phyloP scores from a whole-genome alignment of 2,113 vertebrate genomes.

The Orientallactaga bullata region DNA sequence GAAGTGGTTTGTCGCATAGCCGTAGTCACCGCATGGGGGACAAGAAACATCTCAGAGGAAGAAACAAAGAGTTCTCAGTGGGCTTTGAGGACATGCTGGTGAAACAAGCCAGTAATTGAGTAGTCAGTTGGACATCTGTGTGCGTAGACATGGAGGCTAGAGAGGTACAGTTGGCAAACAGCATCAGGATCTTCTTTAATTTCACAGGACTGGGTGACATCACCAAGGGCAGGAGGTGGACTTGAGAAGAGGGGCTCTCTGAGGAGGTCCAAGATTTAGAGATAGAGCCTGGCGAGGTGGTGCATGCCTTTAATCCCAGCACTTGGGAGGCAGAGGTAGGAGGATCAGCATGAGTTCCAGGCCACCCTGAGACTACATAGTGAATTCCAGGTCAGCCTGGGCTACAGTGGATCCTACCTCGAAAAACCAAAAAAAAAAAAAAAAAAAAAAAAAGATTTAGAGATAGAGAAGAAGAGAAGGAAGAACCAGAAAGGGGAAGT shows the following conservation, averaged over 20 bases:
- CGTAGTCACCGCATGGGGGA: background rate
- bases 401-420: too few relatives aligned
- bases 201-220: background rate
- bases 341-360: too few relatives aligned
- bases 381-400: too few relatives aligned
- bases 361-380: too few relatives aligned
- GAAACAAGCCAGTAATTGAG: background rate
- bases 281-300: too few relatives aligned
- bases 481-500: conserved; percentile 12
- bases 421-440: too few relatives aligned
- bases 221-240: background rate
- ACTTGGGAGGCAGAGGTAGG: too few relatives aligned
- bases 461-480: background rate
- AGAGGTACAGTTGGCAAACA: background rate
- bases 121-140: background rate
- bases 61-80: background rate
- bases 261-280: background rate
- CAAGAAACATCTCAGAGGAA: background rate
- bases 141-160: background rate
- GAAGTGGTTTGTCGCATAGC: conserved; percentile 6
- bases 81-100: background rate
- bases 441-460: too few relatives aligned
- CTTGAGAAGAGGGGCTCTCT: background rate
- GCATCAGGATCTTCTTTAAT: background rate
- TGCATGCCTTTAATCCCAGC: too few relatives aligned